Conservation (phyloP, 2,888 invertebrate species). For the Latrodectus hesperus region DNA sequence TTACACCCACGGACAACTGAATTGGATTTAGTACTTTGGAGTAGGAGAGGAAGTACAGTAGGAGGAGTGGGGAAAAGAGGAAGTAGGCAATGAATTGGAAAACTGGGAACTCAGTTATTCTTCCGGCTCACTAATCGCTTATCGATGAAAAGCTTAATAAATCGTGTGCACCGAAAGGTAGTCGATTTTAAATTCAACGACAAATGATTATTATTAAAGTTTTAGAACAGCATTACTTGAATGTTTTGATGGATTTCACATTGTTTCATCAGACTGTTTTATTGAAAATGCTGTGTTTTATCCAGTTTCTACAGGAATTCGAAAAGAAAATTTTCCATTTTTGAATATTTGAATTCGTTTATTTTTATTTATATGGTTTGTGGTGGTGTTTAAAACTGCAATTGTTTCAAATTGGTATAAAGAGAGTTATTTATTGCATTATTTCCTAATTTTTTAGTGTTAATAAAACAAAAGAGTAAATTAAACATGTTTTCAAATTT, state of each 20-base stretch:
- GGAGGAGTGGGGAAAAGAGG: not conserved
- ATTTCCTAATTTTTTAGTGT: too few relatives aligned
- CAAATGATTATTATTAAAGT: conserved; percentile 49
- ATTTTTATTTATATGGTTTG: too few relatives aligned
- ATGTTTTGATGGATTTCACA: conserved; percentile 46
- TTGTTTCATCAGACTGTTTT: conserved; percentile 16
- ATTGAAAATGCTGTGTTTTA: not conserved
- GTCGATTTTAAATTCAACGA: conserved; percentile 56
- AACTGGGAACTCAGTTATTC: conserved; percentile 36
- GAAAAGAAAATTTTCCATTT: too few relatives aligned
- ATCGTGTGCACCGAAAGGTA: conserved; percentile 53
- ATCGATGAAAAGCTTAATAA: conserved; percentile 50
- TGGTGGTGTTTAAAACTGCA: too few relatives aligned
- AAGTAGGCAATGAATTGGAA: conserved; percentile 56
- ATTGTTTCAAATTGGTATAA: too few relatives aligned
- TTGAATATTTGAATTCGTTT: too few relatives aligned
- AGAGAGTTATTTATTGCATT: too few relatives aligned
- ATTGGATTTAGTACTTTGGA: conserved; percentile 42
- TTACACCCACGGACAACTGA: conserved; percentile 42
- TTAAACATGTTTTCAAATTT: too few relatives aligned
- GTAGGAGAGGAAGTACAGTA: not conserved
- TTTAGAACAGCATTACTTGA: conserved; percentile 33
- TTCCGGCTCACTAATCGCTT: conserved; percentile 41
- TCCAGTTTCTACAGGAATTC: not conserved
- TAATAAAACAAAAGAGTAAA: too few relatives aligned